Percentiles rank a stretch among this genome's conserved stretches.
Conservation (phyloP, 2,888 invertebrate species). For the Parthenolecanium corni region DNA sequence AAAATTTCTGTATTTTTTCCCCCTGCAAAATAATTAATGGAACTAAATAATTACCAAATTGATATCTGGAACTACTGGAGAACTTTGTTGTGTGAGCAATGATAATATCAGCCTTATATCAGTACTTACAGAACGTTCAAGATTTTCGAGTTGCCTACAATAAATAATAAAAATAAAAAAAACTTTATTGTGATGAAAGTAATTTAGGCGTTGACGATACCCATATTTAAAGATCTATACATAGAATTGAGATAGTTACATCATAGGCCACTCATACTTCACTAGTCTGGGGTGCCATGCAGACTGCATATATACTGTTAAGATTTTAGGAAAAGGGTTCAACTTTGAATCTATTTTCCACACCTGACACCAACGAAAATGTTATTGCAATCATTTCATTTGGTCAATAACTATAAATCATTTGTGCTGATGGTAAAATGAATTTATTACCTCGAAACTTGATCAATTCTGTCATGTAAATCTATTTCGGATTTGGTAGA, state of each 20-base stretch:
- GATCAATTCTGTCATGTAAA: slow-evolving; percentile 55
- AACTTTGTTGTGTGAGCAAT: slow-evolving; percentile 24
- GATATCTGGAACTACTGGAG: slow-evolving; percentile 19
- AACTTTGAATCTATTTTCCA: too few relatives aligned
- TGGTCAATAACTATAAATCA: too few relatives aligned
- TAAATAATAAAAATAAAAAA: slow-evolving; percentile 22
- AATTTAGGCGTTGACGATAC: too few relatives aligned
- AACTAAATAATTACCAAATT: slow-evolving; percentile 6
- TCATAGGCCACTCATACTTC: too few relatives aligned
- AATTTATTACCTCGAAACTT: slow-evolving; percentile 54
- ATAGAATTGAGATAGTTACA: too few relatives aligned
- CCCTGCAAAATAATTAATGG: neutral
- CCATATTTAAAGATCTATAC: too few relatives aligned
- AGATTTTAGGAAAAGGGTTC: too few relatives aligned
- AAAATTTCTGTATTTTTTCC: neutral
- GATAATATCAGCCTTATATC: slow-evolving; percentile 44
- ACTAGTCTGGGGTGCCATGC: too few relatives aligned
- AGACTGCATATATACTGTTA: too few relatives aligned
- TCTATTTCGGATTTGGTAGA: slow-evolving; percentile 38
- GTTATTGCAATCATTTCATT: too few relatives aligned
- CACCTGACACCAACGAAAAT: too few relatives aligned
- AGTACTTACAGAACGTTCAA: slow-evolving; percentile 59
- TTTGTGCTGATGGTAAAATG: too few relatives aligned
- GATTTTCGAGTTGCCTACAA: slow-evolving; percentile 47
- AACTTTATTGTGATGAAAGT: neutral